Evolutionary conservation across 2,113 vertebrate genomes (phyloP), one percentile per base, ranked within the genome.

Genomic region (Garra rufa): DNA sequence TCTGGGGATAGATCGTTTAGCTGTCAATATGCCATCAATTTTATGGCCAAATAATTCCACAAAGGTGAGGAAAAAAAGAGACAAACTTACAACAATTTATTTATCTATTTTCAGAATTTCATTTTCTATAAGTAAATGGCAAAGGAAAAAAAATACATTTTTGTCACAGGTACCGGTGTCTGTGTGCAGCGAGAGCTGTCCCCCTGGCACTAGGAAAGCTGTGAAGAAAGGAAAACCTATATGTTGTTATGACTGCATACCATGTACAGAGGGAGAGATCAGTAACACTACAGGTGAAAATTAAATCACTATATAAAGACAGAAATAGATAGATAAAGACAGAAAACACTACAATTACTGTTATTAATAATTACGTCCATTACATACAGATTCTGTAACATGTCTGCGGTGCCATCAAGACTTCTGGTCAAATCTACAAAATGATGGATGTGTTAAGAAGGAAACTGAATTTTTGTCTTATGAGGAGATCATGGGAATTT

Each of bases 191-290:
- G 82, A 92, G 71, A 90, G 88, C 21, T 94, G 94, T 85, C 84
- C 67, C 57, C 85, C 89, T 86, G 94, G 94, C 50, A 93, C 91
- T 43, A 91, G 89, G 1, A 93, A 94, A 41, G 91, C 92, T 61
- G 90, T 92, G 1, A 92, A 92, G 87, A 94, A 93, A 89, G 93
- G 93, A 87, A 94, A 86, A 38, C 92, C 92, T 1, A 69, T 92
- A 21, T 94, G 94, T 88, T 94, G 93, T 88, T 94, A 91, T 76
- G 91, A 94, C 88, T 94, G 94, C 82, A 76, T 92, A 34, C 83
- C 83, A 61, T 94, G 93, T 90, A 89, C 92, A 83, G 92, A 92
- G 17, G 93, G 93, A 84, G 92, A 94, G 67, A 92, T 93, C 5
- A 94, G 92, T 83, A 93, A 94, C 85, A 87, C 1, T 0, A 88